Base-by-base conservation (phyloP, 37 sponge, comb jelly and placozoan genomes). In the Geodia barretti region DNA sequence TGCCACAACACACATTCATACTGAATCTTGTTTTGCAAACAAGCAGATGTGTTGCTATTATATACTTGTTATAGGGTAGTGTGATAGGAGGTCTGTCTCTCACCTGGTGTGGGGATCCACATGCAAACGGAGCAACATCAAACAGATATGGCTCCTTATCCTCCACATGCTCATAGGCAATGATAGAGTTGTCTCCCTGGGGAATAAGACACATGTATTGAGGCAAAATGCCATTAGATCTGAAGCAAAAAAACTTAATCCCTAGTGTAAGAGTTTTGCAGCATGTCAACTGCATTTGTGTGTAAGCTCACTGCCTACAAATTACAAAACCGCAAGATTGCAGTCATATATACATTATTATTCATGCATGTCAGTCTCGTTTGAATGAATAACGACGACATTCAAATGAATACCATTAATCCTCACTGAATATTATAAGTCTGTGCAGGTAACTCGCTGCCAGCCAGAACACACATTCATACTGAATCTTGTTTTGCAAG, bases 141-240 rank as follows among this genome's bases (percentile, higher is more conserved):
- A 83, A 78, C 20, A 91, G 83, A 60, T 83, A 86, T 0, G 92
- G 92, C 1, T 59, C 67, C 29, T 75, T 38, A 41, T 67, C 70
- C 32, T 41, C 38, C 11, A 78, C 80, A 76, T 80, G 88, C 74
- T 95, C 95, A 81, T 47, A 85, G 0, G 87, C 89, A 28, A 62
- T 33, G 5, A 95, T 41, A 11, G 31, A 54, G 38, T 47, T 82
- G 75, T 95, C 95, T 33, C 95, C 95, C 89, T 92, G 78, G 23
- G 29, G 32, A 54, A 29, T 23, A 72, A 64, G 30, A 3, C 1
- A 63, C 61, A 4, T 35, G 75, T 72, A 7, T 90, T 93, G 81
- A 90, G 89, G 77, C 97, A 96, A 21, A 79, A 37, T 58, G 17
- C 19, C 17, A 19, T 11, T 20, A 20, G 19, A 58, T 19, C 60